Percentiles rank a stretch among this genome's conserved stretches.
Evolutionary conservation across 1,140 invertebrate species (phyloP).

Genomic region (Lucilia sericata): DNA sequence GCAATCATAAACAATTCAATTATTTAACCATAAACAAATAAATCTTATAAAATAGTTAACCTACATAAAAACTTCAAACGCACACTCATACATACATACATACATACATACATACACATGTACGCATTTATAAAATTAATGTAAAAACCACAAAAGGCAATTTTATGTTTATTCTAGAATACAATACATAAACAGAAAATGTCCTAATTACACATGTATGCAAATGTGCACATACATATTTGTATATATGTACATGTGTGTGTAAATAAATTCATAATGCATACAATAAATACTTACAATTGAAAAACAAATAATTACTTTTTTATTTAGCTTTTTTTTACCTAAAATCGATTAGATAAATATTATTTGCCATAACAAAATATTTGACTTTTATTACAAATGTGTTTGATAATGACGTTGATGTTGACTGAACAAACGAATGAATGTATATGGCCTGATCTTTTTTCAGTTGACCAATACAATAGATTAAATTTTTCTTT

Average conservation of each 20-base stretch:
- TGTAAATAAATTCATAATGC: not conserved
- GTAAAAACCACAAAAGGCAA: conserved; percentile 40
- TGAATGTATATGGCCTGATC: not conserved
- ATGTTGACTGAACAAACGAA: not conserved
- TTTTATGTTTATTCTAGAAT: conserved; percentile 33
- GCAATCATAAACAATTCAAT: conserved; percentile 38
- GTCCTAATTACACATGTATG: not conserved
- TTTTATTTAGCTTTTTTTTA: not conserved
- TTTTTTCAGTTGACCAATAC: not conserved
- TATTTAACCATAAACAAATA: conserved; percentile 44
- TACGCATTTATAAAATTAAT: conserved; percentile 18
- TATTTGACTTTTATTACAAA: not conserved
- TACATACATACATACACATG: too few species aligned
- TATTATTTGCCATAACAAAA: not conserved
- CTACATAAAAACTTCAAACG: conserved; percentile 11
- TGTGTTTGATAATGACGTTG: not conserved
- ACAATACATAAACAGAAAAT: not conserved
- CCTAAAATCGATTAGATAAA: not conserved
- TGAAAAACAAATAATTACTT: not conserved
- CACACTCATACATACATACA: not conserved
- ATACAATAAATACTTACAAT: not conserved
- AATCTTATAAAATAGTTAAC: conserved; percentile 35
- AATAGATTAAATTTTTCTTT: not conserved
- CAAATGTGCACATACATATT: not conserved
- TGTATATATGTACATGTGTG: not conserved